phyloP scores from a whole-genome alignment of 2,888 invertebrate species.

The Melanotus villosus region DNA sequence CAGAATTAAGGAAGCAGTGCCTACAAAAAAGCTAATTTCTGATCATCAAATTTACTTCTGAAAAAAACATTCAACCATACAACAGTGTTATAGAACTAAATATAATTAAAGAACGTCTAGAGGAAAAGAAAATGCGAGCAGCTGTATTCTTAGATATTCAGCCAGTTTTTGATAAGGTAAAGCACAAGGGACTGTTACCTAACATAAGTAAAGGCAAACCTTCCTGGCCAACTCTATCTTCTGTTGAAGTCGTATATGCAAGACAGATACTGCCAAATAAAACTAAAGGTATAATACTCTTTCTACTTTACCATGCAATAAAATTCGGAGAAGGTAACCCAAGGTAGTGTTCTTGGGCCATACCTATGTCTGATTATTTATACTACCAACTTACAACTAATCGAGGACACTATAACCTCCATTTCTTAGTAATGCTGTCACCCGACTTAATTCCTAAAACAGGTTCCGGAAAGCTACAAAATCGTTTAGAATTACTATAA shows the following conservation, averaged over 20 bases:
- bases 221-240: not conserved
- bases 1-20: too few species aligned
- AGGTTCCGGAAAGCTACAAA: not conserved
- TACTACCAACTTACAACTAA: not conserved
- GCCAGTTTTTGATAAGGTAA: not conserved
- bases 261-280: not conserved
- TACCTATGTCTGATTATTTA: not conserved
- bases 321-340: not conserved
- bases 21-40: too few species aligned
- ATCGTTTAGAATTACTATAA: not conserved
- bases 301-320: not conserved
- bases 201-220: not conserved
- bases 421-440: not conserved
- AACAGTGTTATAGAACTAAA: too few species aligned
- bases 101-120: too few species aligned
- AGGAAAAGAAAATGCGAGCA: too few species aligned
- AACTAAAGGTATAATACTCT: not conserved
- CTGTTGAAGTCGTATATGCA: not conserved
- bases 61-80: too few species aligned
- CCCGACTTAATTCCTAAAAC: too few species aligned
- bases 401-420: not conserved
- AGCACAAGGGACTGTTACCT: not conserved
- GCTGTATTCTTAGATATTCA: not conserved
- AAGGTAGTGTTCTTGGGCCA: not conserved
- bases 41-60: too few species aligned